phyloP scores from a whole-genome alignment of 1,140 invertebrate species.

The Bombyx mori region DNA sequence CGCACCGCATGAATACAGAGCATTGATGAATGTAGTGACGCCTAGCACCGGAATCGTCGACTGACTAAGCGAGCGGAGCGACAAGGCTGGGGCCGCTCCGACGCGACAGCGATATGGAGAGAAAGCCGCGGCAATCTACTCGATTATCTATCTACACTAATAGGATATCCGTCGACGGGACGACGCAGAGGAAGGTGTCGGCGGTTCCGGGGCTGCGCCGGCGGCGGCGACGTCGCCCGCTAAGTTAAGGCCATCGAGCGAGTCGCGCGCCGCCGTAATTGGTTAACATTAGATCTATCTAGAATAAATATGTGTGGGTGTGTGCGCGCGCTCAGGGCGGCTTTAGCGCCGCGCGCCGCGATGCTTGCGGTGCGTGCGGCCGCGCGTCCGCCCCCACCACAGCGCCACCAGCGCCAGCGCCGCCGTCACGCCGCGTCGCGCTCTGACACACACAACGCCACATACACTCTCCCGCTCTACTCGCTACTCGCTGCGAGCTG shows the following conservation, averaged over 20 bases:
- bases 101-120: too few species aligned
- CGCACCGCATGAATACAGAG: too few species aligned
- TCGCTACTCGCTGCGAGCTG: not conserved
- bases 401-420: conserved; percentile 52
- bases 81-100: too few species aligned
- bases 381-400: conserved; percentile 43
- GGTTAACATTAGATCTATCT: conserved; percentile 68
- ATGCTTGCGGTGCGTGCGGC: conserved; percentile 59
- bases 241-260: conserved; percentile 40
- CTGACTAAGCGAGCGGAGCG: not conserved
- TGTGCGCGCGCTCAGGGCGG: conserved; percentile 53
- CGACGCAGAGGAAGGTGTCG: not conserved
- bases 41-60: not conserved
- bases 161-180: too few species aligned
- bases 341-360: conserved; percentile 69
- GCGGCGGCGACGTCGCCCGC: conserved; percentile 31
- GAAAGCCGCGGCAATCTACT: too few species aligned
- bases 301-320: conserved; percentile 49
- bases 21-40: too few species aligned
- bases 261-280: conserved; percentile 48
- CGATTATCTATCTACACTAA: too few species aligned
- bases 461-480: conserved; percentile 1
- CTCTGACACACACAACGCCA: conserved; percentile 21
- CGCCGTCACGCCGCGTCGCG: conserved; percentile 43
- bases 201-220: conserved; percentile 18